These are phyloP conservation scores for Tympanoctomys barrerae DNA, from an alignment of 2,797 vertebrate species.

Conservation along the genomic window DNA sequence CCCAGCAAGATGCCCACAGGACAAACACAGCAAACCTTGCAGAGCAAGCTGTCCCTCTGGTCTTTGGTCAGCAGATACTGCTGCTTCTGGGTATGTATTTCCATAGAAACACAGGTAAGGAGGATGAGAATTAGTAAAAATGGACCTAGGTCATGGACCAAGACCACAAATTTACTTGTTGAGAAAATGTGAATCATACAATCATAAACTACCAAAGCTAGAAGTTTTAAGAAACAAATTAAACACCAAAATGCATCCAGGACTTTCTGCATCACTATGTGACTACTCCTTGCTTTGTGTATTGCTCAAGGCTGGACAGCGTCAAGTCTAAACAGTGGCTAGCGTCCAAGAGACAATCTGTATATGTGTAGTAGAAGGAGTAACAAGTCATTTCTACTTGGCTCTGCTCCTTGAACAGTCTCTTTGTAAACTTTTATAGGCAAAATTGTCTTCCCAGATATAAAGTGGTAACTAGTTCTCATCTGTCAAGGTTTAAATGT, in stretches of 20 bases:
- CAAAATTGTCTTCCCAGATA: constrained; percentile 60
- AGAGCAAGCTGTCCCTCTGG: background rate
- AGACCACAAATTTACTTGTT: background rate
- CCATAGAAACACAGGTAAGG: constrained; percentile 10
- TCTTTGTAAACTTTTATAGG: constrained; percentile 67
- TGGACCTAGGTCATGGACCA: background rate
- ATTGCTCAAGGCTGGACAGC: constrained; percentile 58
- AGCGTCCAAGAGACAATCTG: constrained; percentile 65
- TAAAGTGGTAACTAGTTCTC: constrained; percentile 14
- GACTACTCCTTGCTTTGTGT: constrained; percentile 44
- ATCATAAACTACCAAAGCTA: constrained; percentile 26
- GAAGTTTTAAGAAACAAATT: constrained; percentile 43
- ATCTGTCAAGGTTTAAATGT: constrained; percentile 55
- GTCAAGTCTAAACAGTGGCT: constrained; percentile 66
- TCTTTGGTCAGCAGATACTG: background rate
- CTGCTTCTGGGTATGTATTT: background rate
- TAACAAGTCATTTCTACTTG: constrained; percentile 67
- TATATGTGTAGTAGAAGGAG: constrained; percentile 41
- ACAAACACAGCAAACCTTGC: background rate
- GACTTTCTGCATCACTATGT: constrained; percentile 46
- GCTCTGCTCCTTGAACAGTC: constrained; percentile 63
- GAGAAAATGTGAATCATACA: constrained; percentile 56
- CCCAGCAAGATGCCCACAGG: background rate
- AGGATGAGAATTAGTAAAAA: background rate
- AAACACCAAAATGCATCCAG: constrained; percentile 42